Conservation (phyloP, 2,888 invertebrate genomes). For the Seira sanloemensis region DNA sequence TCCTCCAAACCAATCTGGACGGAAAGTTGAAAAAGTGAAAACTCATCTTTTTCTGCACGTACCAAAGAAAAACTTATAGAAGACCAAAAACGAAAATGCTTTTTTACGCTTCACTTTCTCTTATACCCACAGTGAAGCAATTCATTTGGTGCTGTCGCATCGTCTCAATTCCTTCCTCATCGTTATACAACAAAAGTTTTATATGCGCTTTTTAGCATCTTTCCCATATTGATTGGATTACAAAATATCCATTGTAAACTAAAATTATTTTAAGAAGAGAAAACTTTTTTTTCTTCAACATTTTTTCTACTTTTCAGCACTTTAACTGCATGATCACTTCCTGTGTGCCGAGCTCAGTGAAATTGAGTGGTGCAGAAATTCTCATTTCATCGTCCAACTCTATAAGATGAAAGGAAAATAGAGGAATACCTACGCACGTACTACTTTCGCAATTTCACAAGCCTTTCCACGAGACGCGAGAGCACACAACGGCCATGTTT, state of each 20-base stretch:
- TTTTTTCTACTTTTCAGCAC: conserved; percentile 1
- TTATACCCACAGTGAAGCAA: background rate
- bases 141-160: background rate
- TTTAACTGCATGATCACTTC: conserved; percentile 1
- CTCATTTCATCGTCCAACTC: no score
- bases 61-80: background rate
- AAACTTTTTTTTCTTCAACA: background rate
- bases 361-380: no score
- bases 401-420: no score
- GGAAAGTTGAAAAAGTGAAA: background rate
- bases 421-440: no score
- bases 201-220: background rate
- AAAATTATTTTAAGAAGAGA: background rate
- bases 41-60: background rate
- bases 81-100: background rate
- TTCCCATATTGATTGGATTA: background rate
- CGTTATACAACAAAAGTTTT: background rate
- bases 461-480: no score
- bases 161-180: background rate
- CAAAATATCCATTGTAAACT: background rate
- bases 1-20: background rate
- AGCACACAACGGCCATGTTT: no score
- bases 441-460: no score
- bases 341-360: background rate
- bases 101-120: background rate